phyloP scores from a whole-genome alignment of 2,797 vertebrate species.

The Leucoraja ocellata region DNA sequence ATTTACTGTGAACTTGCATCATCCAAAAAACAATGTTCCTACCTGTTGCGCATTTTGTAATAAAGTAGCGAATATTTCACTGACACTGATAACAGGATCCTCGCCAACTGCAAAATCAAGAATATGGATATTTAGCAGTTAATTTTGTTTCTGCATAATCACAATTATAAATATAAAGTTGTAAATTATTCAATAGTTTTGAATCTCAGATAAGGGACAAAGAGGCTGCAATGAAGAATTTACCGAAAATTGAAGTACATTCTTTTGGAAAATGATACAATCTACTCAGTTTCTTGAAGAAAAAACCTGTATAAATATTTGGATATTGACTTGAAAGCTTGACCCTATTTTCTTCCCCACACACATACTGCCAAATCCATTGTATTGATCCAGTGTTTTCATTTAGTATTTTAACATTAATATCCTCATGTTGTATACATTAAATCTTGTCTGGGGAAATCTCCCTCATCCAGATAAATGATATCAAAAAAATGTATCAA shows the following conservation, averaged over 20 bases:
- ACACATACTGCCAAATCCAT: too few relatives aligned
- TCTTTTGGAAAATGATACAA: neutral
- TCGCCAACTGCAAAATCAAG: slow-evolving; percentile 52
- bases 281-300: neutral
- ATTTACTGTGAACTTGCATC: neutral
- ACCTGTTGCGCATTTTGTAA: slow-evolving; percentile 53
- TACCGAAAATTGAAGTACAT: neutral
- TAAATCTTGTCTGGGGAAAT: neutral
- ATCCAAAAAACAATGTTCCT: slow-evolving; percentile 41
- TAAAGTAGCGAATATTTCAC: slow-evolving; percentile 50
- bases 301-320: neutral
- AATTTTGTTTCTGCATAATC: neutral
- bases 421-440: neutral
- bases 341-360: too few relatives aligned
- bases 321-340: too few relatives aligned
- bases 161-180: neutral
- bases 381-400: too few relatives aligned
- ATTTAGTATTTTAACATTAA: too few relatives aligned
- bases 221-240: neutral
- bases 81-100: slow-evolving; percentile 50
- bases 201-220: neutral
- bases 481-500: neutral
- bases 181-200: neutral
- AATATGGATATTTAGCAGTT: neutral
- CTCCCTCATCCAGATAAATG: neutral